Evolutionary conservation across 2,113 vertebrate species (phyloP), one percentile per base, ranked within the genome.

Genomic region (Lampris incognitus): DNA sequence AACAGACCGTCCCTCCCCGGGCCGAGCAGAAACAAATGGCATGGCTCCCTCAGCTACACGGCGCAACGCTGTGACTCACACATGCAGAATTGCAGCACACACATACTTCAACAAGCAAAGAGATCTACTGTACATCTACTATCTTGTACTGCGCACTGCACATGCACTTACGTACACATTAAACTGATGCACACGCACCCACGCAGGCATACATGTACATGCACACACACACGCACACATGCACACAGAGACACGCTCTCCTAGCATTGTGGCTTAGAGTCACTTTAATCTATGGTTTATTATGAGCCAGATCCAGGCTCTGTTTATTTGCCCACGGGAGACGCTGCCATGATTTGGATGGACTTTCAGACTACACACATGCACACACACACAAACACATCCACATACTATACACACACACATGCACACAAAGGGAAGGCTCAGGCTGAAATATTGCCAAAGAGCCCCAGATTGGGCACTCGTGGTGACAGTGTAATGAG

Each of bases 21-120:
- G 84, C 87, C 88, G 90, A 85, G 74, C 72, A 84, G 67, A 85
- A 82, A 87, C 88, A 88, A 90, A 90, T 88, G 88, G 85, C 88
- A 74, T 24, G 79, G 69, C 76, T 86, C 79, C 60, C 66, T 76
- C 68, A 39, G 56, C 75, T 77, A 86, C 76, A 79, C 24, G 46
- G 76, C 81, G 76, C 13, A 66, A 80, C 42, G 75, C 82, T 82
- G 70, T 67, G 82, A 78, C 80, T 87, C 83, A 81, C 71, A 78
- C 82, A 78, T 69, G 60, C 73, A 79, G 36, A 66, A 76, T 54
- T n/a, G 67, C 85, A 64, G 44, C 5, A 9, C 55, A 70, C 13
- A 13, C 42, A 40, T n/a, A 6, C 55, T 59, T 48, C 44, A 24
- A 58, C 42, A 59, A 8, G 39, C 55, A 10, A 10, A 72, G 48